phyloP scores from a whole-genome alignment of 2,888 invertebrate genomes.

The Crematogaster levior region DNA sequence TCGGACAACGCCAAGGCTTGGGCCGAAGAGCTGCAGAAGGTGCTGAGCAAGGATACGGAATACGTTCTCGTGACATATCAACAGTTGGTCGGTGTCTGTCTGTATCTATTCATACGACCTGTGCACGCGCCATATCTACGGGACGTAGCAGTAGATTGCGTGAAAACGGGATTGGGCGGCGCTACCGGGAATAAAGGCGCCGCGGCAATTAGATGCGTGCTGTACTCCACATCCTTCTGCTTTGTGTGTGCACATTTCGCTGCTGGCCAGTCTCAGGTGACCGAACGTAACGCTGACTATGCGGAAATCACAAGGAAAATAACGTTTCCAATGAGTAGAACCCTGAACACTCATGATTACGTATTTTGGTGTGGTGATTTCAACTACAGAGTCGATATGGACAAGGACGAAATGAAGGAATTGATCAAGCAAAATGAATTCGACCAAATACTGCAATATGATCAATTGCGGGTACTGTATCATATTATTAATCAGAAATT shows the following conservation, averaged over 20 bases:
- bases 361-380: conserved; percentile 99
- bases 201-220: conserved; percentile 95
- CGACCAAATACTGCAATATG: conserved; percentile 92
- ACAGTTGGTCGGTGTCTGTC: conserved; percentile 98
- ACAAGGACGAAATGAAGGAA: conserved; percentile 96
- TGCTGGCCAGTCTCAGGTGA: conserved; percentile 98
- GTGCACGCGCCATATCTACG: conserved; percentile 95
- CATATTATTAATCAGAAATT: neutral
- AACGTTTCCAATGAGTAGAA: conserved; percentile 96
- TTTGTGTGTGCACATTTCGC: conserved; percentile 99
- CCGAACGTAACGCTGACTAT: conserved; percentile 98
- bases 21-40: conserved; percentile 98
- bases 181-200: conserved; percentile 99
- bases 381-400: conserved; percentile 98
- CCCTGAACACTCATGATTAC: conserved; percentile 98
- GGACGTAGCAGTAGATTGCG: conserved; percentile 97
- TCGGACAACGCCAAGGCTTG: conserved; percentile 97
- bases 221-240: conserved; percentile 97
- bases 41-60: conserved; percentile 93
- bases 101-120: conserved; percentile 97
- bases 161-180: conserved; percentile 99
- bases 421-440: conserved; percentile 92
- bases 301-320: conserved; percentile 97
- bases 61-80: conserved; percentile 97
- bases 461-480: conserved; percentile 88